Evolutionary conservation across 2,797 vertebrate species (phyloP), one percentile per base, ranked within the genome.

Genomic region (Rhinophrynus dorsalis): DNA sequence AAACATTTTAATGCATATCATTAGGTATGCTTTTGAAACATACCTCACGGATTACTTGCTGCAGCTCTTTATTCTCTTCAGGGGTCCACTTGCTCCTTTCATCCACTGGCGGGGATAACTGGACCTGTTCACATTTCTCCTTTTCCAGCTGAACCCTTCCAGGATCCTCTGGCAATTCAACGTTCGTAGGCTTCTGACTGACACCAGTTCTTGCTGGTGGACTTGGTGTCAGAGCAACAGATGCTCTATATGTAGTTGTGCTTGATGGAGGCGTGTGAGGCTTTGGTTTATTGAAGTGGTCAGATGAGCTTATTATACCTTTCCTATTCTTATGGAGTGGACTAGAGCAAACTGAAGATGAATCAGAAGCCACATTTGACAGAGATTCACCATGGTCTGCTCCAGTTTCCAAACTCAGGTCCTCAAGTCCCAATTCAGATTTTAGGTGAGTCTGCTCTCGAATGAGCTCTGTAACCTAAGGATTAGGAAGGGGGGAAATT

Each of bases 11-110:
- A n/a, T n/a, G n/a, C n/a, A n/a, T n/a, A n/a, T n/a, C n/a, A n/a
- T n/a, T n/a, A n/a, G n/a, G n/a, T n/a, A n/a, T n/a, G n/a, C n/a
- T n/a, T n/a, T n/a, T 7, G 45, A 6, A 58, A 44, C 84, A 84
- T 78, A 98, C 97, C 93, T 99, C 94, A 69, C 84, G 86, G 67
- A 99, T 95, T 67, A 98, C 90, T 82, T 94, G 91, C 51, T 97
- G 92, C 59, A 94, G 74, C 54, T 93, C 89, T 61, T 92, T 87
- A 47, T 88, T 89, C 21, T 91, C 91, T 60, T 81, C 75, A 0
- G 76, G 75, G 35, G 35, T 66, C 69, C 69, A 65, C 79, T 66
- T 84, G 52, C 79, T 78, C 61, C 78, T 77, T 68, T 86, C 86
- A 50, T 82, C 86, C 57, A 57, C 48, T 0, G 71, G 76, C 61